These are phyloP conservation scores for Gallinago media DNA, from an alignment of 2,113 vertebrate genomes.

Conservation along the genomic window DNA sequence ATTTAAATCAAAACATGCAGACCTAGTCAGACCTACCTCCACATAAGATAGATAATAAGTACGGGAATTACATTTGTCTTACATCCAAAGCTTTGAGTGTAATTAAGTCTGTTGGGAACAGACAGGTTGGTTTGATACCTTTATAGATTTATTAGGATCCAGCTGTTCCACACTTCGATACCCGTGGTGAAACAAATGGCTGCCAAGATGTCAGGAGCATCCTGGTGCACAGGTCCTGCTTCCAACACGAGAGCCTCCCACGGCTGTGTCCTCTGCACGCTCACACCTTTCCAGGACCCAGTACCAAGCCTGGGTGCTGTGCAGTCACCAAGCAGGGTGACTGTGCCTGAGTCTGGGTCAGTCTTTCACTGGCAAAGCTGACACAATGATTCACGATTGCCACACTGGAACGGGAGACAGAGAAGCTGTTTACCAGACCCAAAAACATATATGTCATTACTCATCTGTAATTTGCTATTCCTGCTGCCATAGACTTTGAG, in stretches of 20 bases:
- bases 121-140: background rate
- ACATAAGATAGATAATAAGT: background rate
- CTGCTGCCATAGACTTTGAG: background rate
- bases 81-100: background rate
- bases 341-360: background rate
- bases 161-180: background rate
- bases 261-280: background rate
- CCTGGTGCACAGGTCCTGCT: background rate
- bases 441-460: background rate
- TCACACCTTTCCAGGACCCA: background rate
- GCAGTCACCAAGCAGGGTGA: accelerated
- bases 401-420: background rate
- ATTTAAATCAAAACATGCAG: background rate
- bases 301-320: background rate
- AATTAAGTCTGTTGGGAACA: background rate
- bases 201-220: background rate
- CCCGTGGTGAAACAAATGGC: background rate
- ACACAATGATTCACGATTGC: background rate
- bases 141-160: background rate
- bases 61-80: background rate
- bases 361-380: background rate
- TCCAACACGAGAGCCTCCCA: background rate
- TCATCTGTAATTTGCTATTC: background rate
- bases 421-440: background rate
- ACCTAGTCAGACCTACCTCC: background rate